Evolutionary conservation across 2,797 vertebrate species (phyloP).

Genomic region (Decapterus maruadsi): DNA sequence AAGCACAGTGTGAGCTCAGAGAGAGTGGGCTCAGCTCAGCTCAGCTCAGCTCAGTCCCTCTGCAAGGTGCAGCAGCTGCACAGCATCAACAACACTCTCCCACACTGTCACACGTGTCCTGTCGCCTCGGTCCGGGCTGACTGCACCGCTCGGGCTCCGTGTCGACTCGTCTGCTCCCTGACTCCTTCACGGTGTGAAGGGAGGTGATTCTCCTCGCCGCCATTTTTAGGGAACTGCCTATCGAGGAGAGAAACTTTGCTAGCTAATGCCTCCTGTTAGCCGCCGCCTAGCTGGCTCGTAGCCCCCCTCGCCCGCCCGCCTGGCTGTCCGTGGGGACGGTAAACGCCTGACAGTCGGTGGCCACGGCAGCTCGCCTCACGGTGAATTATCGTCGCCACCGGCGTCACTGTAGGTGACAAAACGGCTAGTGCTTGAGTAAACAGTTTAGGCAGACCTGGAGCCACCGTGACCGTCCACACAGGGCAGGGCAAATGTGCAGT

Average conservation of each 20-base stretch:
- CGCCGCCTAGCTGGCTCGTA: conserved; percentile 51
- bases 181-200: conserved; percentile 69
- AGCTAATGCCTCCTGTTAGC: conserved; percentile 63
- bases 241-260: conserved; percentile 80
- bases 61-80: conserved; percentile 52
- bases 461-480: conserved; percentile 8
- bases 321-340: conserved; percentile 56
- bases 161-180: conserved; percentile 50
- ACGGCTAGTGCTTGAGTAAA: conserved; percentile 12
- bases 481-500: conserved; percentile 46
- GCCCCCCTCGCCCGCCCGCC: conserved; percentile 13
- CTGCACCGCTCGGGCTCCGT: not conserved
- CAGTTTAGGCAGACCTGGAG: not conserved
- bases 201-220: conserved; percentile 82
- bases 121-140: not conserved
- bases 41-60: conserved; percentile 34
- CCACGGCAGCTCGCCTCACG: conserved; percentile 20
- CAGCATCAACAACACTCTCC: conserved; percentile 39
- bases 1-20: conserved; percentile 1
- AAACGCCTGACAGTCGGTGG: conserved; percentile 52
- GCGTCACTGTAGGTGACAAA: conserved; percentile 24
- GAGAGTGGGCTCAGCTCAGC: conserved; percentile 39
- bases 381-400: not conserved
- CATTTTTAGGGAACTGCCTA: conserved; percentile 86
- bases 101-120: conserved; percentile 42